These are phyloP conservation scores for Oasisia sp. DNA, from an alignment of 2,888 invertebrate genomes.

Conservation along the genomic window DNA sequence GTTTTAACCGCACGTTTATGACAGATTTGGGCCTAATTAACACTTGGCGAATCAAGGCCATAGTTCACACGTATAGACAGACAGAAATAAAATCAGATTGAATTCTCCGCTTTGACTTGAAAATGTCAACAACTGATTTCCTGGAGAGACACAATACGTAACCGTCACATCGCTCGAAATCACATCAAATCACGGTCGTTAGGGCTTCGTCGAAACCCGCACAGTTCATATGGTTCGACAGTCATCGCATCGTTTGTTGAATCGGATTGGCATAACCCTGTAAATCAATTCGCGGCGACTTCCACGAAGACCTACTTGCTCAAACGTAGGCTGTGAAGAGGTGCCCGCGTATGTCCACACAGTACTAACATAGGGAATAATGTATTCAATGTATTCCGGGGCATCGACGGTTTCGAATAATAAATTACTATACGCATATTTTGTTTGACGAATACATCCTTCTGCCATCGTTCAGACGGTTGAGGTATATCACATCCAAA, in stretches of 20 bases:
- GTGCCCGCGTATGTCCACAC: too few species aligned
- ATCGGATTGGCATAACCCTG: not conserved
- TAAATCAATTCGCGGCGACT: not conserved
- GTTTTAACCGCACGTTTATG: not conserved
- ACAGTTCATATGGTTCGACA: not conserved
- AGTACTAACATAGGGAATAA: too few species aligned
- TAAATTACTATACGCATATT: not conserved
- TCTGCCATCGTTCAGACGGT: too few species aligned
- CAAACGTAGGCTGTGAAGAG: not conserved
- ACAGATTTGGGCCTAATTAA: not conserved
- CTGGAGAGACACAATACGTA: not conserved
- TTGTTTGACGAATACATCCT: not conserved
- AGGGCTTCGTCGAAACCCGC: not conserved
- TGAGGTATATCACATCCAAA: too few species aligned
- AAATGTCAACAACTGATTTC: not conserved
- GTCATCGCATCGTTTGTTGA: not conserved
- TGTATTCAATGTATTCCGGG: too few species aligned
- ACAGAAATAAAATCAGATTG: not conserved
- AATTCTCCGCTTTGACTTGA: not conserved
- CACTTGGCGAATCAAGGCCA: not conserved
- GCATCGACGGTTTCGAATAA: too few species aligned
- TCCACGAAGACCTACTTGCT: not conserved
- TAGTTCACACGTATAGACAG: not conserved
- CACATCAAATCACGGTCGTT: not conserved
- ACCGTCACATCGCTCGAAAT: not conserved